Evolutionary conservation across 2,888 invertebrate species (phyloP).

Genomic region (Callyntrura guangdongensis): DNA sequence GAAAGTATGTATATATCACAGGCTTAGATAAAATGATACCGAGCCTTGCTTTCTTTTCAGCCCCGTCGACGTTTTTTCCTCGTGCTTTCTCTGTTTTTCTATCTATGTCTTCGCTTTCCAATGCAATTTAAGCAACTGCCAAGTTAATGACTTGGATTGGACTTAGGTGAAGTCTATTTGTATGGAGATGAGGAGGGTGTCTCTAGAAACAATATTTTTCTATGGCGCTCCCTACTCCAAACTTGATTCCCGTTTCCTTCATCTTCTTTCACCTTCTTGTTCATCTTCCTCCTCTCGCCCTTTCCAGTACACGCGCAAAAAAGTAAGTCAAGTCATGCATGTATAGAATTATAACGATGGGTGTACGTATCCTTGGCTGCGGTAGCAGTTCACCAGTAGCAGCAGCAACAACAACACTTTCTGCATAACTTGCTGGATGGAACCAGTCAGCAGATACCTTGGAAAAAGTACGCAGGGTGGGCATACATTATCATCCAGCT

Average conservation of each 20-base stretch:
- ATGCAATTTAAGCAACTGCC: constrained; percentile 74
- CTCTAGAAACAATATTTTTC: constrained; percentile 77
- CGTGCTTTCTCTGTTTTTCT: not conserved
- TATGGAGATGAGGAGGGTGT: constrained; percentile 79
- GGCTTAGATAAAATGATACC: not conserved
- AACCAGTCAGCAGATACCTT: constrained; percentile 23
- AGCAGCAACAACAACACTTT: not conserved
- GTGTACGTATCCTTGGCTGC: not conserved
- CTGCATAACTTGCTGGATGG: not conserved
- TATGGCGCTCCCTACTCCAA: constrained; percentile 39
- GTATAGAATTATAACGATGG: constrained; percentile 70
- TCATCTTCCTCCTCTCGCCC: constrained; percentile 18
- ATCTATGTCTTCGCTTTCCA: constrained; percentile 55
- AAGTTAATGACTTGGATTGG: constrained; percentile 80
- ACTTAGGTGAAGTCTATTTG: constrained; percentile 78
- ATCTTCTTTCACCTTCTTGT: not conserved
- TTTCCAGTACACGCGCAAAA: constrained; percentile 43
- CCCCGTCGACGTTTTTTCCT: not conserved
- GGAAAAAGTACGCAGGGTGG: not conserved
- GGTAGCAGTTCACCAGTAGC: not conserved
- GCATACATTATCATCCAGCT: not conserved
- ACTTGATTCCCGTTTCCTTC: constrained; percentile 8
- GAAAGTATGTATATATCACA: not conserved
- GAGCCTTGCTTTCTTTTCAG: not conserved
- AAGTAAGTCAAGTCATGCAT: constrained; percentile 68